A percentile compares a stretch with the other conserved stretches of the same genome.
These are phyloP conservation scores for Amazonetta brasiliensis DNA, from an alignment of 2,797 vertebrate genomes.

Conservation along the genomic window DNA sequence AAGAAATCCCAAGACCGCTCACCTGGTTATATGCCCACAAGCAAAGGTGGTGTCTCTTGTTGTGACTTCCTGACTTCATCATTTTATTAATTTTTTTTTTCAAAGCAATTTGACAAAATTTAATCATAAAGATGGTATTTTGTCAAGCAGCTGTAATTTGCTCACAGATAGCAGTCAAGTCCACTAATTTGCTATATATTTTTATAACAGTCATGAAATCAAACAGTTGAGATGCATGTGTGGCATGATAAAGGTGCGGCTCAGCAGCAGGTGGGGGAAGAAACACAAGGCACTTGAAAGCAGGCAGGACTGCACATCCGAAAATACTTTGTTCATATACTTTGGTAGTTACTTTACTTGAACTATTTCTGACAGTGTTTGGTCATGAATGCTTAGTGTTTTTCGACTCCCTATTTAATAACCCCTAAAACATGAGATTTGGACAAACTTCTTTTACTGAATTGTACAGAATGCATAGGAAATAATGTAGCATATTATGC, in stretches of 20 bases:
- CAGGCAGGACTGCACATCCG: not conserved
- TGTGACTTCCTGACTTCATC: not conserved
- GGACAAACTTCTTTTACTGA: not conserved
- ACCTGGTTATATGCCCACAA: not conserved
- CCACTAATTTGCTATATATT: not conserved
- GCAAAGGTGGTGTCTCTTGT: not conserved
- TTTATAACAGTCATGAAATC: not conserved
- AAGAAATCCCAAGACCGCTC: not conserved
- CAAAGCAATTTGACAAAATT: not conserved
- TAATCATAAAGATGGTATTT: not conserved
- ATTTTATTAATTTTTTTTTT: not conserved
- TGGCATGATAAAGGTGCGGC: not conserved
- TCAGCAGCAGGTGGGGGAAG: not conserved
- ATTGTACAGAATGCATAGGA: not conserved
- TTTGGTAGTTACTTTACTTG: not conserved
- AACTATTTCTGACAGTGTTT: not conserved
- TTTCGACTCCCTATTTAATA: not conserved
- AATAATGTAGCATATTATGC: not conserved
- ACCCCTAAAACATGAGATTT: accelerated
- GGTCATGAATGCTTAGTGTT: not conserved
- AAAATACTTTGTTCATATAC: not conserved
- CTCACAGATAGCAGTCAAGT: not conserved
- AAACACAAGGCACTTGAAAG: not conserved
- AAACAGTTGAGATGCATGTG: not conserved
- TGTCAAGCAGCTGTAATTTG: not conserved